Evolutionary conservation across 2,888 invertebrate genomes (phyloP), one percentile per base, ranked within the genome.

Genomic region (Hybos culiciformis): DNA sequence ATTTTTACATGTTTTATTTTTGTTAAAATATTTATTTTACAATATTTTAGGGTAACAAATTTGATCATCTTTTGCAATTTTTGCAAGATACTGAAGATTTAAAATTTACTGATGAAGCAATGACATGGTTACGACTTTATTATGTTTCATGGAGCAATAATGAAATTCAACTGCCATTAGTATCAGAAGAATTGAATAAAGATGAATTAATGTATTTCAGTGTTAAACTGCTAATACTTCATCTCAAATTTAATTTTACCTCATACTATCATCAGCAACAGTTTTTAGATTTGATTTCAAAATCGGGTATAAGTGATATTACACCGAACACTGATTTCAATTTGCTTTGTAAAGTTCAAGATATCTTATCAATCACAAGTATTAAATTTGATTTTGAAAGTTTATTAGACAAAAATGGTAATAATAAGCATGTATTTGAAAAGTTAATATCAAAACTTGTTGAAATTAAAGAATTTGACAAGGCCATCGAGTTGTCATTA

Each of bases 231-330:
- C 64, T 80, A n/a, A 70, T 77, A 45, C 66, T 72, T 2, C 72
- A 78, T 3, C 58, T 84, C 1, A 72, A 72, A 42, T 63, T 72
- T 46, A 73, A 75, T 50, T 77, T 81, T 49, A 69, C 70, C 31
- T 82, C 80, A 41, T 69, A 73, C 1, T 70, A 70, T 50, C 73
- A 78, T 53, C 79, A 80, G 58, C 70, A 75, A 24, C 70, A 74
- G 51, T 75, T 82, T 48, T 60, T 85, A 3, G 68, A 71, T 39
- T 69, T 72, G 46, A 61, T 81, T 29, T 70, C 72, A 39, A 66
- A 70, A 18, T 68, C 74, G 1, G 69, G 75, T 41, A 71, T 80
- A 50, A 71, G 70, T 24, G 74, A 73, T 50, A 70, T 78, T 44
- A 57, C 58, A 48, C 51, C 59, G 46, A 58, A 64, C 15, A 56